phyloP scores from a whole-genome alignment of 2,113 vertebrate genomes.

The Nycticebus coucang region DNA sequence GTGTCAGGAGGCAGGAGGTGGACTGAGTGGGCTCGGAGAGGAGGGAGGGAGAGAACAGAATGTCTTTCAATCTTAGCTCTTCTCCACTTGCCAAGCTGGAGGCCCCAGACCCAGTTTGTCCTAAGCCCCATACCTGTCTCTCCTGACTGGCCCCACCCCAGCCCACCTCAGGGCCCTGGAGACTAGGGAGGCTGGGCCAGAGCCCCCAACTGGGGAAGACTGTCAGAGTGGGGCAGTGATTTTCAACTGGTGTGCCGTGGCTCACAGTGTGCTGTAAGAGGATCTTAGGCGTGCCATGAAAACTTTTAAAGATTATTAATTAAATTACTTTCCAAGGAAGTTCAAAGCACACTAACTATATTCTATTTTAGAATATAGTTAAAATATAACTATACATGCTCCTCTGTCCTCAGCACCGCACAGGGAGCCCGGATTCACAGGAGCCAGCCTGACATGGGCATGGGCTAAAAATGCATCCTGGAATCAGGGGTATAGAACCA shows the following conservation, averaged over 20 bases:
- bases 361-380: too few species aligned
- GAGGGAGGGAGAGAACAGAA: accelerated
- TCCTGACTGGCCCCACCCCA: not conserved
- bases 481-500: not conserved
- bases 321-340: too few species aligned
- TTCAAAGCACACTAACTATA: too few species aligned
- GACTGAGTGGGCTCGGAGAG: not conserved
- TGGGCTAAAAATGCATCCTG: not conserved
- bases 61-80: not conserved
- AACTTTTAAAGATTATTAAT: too few species aligned
- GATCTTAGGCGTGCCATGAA: too few species aligned
- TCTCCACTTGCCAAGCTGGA: not conserved
- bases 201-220: not conserved
- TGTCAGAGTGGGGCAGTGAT: not conserved
- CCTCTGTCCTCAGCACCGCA: not conserved
- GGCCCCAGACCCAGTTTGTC: not conserved
- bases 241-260: too few species aligned
- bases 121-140: not conserved
- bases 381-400: too few species aligned
- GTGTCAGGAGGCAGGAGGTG: not conserved
- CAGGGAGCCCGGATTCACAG: accelerated
- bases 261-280: too few species aligned
- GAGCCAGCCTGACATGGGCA: not conserved
- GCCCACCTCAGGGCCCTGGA: not conserved
- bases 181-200: too few species aligned